Conservation (phyloP, 2,888 invertebrate genomes). For the Parnassius smintheus region DNA sequence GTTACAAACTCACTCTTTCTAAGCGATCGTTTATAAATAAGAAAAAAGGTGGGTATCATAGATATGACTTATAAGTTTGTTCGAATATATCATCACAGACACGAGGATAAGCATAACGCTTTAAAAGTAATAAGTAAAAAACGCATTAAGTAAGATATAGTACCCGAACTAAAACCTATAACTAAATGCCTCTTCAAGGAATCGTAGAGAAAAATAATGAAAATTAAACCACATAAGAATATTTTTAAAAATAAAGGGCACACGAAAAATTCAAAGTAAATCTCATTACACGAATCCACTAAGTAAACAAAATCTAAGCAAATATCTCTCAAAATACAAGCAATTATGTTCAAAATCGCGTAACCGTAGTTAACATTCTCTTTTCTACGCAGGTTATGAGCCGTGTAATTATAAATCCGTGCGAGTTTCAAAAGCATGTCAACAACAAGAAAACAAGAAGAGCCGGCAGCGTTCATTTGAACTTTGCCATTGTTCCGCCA, state of each 20-base stretch:
- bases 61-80: no score
- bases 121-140: no score
- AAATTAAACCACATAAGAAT: no score
- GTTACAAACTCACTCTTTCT: no score
- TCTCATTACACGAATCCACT: not conserved
- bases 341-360: conserved; percentile 2
- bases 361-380: conserved; percentile 1
- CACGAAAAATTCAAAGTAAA: not conserved
- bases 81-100: no score
- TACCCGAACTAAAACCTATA: no score
- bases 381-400: conserved; percentile 6
- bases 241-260: not conserved
- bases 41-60: no score
- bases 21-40: no score
- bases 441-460: conserved; percentile 34
- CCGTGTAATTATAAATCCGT: conserved; percentile 20
- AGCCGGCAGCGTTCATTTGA: conserved; percentile 35
- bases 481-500: conserved; percentile 34
- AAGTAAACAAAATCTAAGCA: not conserved
- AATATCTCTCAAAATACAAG: conserved; percentile 2
- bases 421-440: conserved; percentile 17
- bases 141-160: no score
- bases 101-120: no score
- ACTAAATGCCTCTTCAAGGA: no score
- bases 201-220: no score